Conservation (phyloP, 2,113 vertebrate species). For the Pycnonotus jocosus region DNA sequence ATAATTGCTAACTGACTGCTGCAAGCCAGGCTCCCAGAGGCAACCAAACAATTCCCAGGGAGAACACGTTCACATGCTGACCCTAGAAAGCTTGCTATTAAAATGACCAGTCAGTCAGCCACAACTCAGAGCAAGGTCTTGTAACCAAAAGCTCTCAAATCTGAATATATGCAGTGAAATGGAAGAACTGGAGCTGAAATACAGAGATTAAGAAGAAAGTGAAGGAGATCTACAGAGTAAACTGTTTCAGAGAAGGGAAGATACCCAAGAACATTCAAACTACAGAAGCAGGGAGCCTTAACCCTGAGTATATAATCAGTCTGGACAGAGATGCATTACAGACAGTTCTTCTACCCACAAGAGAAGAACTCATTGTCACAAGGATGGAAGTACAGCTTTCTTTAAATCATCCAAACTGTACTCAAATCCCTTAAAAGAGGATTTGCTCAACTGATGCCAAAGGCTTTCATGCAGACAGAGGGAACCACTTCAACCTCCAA, state of each 20-base stretch:
- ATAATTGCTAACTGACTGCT: background rate
- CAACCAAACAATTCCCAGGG: background rate
- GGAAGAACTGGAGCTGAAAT: background rate
- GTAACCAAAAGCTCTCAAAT: background rate
- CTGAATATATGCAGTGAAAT: background rate
- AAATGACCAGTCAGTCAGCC: background rate
- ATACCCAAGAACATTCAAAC: background rate
- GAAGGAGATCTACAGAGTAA: background rate
- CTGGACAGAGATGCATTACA: background rate
- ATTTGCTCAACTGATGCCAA: background rate
- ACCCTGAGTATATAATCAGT: background rate
- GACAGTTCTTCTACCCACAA: background rate
- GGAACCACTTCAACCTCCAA: background rate
- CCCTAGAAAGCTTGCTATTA: background rate
- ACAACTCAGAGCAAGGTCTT: background rate
- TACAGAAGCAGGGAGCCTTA: background rate
- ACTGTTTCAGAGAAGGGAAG: background rate
- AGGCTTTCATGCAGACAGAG: background rate
- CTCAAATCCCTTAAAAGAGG: background rate
- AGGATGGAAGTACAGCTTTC: background rate
- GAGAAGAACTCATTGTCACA: background rate
- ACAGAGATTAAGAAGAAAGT: background rate
- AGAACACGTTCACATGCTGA: background rate
- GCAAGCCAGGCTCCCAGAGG: background rate
- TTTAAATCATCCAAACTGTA: background rate